Evolutionary conservation across 2,113 vertebrate genomes (phyloP), one percentile per base, ranked within the genome.

Genomic region (Uria aalge): DNA sequence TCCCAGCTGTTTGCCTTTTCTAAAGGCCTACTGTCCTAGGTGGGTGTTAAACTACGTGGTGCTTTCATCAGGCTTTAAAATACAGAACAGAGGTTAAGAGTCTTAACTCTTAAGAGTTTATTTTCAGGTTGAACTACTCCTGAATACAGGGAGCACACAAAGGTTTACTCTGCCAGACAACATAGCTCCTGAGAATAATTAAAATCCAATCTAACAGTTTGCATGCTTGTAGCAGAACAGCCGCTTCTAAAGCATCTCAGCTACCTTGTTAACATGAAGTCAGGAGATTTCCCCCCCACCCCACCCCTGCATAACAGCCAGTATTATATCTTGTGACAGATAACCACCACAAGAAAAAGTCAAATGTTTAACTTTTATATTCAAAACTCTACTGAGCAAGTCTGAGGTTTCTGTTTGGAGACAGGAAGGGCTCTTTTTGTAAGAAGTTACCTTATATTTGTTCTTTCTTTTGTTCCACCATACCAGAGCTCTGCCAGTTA

Each of bases 281-380:
- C 36, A 26, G 36, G 15, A 36, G 16, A 90, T 11, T 47, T 12
- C 4, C 9, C 21, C 34, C 19, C 15, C 24, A n/a, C 60, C 60
- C 6, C 2, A 4, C 8, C 27, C 15, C 20, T 2, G 3, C 24
- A 66, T 48, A 84, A 55, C 0, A 4, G 20, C 4, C 20, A 77
- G 2, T 41, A 50, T 63, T 59, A 0, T 18, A 62, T n/a, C 38
- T 32, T 45, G 43, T 56, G 41, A 67, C 64, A 91, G 27, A 41
- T 40, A 78, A 75, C 45, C 3, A 68, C 4, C 15, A 53, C 52
- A 60, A 50, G 5, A 72, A 62, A 16, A 45, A 76, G 38, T 38
- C 38, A 56, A 26, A 14, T 5, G 55, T 16, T 18, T 60, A 15
- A n/a, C 57, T 94, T 95, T 83, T 73, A 53, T 69, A 69, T 62